These are phyloP conservation scores for Lepidocolaptes lacrymiger DNA, from an alignment of 2,797 vertebrate genomes.

Conservation along the genomic window DNA sequence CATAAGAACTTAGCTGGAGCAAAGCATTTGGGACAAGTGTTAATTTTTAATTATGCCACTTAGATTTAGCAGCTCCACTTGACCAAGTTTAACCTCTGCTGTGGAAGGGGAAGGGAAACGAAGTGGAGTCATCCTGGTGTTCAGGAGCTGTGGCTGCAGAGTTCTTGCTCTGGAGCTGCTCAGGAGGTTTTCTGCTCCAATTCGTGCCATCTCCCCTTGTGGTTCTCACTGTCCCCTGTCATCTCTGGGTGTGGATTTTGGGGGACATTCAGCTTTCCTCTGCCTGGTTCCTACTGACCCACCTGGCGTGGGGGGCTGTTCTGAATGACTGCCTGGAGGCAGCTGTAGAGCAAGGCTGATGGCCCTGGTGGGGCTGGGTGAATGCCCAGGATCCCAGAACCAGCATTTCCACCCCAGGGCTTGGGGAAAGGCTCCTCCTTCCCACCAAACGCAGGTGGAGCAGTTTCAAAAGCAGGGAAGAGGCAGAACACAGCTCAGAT, in stretches of 20 bases:
- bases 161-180: not conserved
- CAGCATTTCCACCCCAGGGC: not conserved
- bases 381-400: not conserved
- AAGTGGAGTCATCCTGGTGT: not conserved
- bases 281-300: not conserved
- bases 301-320: not conserved
- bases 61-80: not conserved
- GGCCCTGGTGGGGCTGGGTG: not conserved
- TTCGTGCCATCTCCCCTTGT: not conserved
- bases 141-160: not conserved
- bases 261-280: not conserved
- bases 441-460: rapidly evolving
- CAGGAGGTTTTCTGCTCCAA: not conserved
- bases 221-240: not conserved
- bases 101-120: not conserved
- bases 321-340: not conserved
- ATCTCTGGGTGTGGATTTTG: not conserved
- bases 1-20: not conserved
- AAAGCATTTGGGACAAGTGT: not conserved
- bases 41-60: constrained; percentile 32
- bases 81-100: constrained; percentile 22
- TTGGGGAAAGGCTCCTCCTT: not conserved
- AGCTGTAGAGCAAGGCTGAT: not conserved
- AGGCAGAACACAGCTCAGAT: not conserved
- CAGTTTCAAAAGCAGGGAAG: not conserved